Evolutionary conservation across 2,888 invertebrate genomes (phyloP).

Genomic region (Aphrophora alni): DNA sequence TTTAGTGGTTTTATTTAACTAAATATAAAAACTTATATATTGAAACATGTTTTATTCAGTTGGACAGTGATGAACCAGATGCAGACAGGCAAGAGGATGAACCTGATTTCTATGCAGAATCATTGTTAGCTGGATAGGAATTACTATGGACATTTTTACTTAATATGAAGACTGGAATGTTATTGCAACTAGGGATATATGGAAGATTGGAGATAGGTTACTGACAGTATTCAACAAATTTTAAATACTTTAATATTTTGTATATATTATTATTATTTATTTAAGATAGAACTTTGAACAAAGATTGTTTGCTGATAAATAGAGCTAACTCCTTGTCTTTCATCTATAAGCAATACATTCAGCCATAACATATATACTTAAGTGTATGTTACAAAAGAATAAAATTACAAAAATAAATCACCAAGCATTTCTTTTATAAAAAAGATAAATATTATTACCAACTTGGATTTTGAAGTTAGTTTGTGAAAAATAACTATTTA

Average conservation of each 20-base stretch:
- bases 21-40: too few species aligned
- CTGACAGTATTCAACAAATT: neutral
- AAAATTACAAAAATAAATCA: neutral
- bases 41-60: slow-evolving; percentile 60
- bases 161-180: neutral
- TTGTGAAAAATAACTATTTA: too few species aligned
- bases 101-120: slow-evolving; percentile 94
- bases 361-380: too few species aligned
- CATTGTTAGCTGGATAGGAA: slow-evolving; percentile 77
- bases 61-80: slow-evolving; percentile 84
- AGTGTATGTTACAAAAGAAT: too few species aligned
- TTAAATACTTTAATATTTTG: neutral
- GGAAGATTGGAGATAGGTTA: neutral
- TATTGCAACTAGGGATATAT: neutral
- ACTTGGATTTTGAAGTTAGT: too few species aligned
- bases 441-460: neutral
- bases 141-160: neutral
- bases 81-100: slow-evolving; percentile 78
- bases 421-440: neutral
- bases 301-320: neutral
- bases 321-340: neutral
- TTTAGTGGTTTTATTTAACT: too few species aligned
- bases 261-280: neutral
- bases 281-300: neutral
- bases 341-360: too few species aligned